These are phyloP conservation scores for Drosophila repleta DNA, from an alignment of 1,140 invertebrate species.

Conservation along the genomic window DNA sequence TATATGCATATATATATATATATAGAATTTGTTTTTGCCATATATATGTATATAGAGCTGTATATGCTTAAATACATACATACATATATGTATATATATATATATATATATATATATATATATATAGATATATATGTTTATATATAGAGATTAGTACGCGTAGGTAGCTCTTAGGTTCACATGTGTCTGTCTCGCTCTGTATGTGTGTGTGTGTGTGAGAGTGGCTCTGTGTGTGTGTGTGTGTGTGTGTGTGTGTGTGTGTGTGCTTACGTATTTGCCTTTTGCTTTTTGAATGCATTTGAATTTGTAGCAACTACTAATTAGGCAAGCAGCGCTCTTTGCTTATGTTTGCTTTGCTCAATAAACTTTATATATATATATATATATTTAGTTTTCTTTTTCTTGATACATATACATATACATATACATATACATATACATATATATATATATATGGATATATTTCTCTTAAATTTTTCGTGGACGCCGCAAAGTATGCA, in stretches of 20 bases:
- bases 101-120: slow-evolving; percentile 17
- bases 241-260: slow-evolving; percentile 16
- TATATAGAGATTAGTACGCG: slow-evolving; percentile 77
- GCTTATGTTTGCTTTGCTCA: slow-evolving; percentile 8
- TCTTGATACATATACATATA: too few relatives aligned
- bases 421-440: too few relatives aligned
- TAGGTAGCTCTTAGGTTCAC: slow-evolving; percentile 79
- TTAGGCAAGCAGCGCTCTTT: slow-evolving; percentile 33
- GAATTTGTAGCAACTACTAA: slow-evolving; percentile 23
- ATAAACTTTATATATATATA: too few relatives aligned
- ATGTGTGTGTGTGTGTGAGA: slow-evolving; percentile 22
- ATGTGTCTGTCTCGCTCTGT: slow-evolving; percentile 47
- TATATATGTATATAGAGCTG: slow-evolving; percentile 45
- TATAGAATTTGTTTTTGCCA: slow-evolving; percentile 56
- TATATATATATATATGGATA: slow-evolving; percentile 6
- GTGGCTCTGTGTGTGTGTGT: slow-evolving; percentile 10
- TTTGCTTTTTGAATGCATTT: slow-evolving; percentile 27
- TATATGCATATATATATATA: slow-evolving; percentile 42
- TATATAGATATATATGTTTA: slow-evolving; percentile 47
- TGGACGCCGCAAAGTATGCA: slow-evolving; percentile 52
- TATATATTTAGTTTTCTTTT: slow-evolving; percentile 1
- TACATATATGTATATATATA: slow-evolving; percentile 15
- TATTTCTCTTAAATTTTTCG: slow-evolving; percentile 1
- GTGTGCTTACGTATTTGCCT: slow-evolving; percentile 51
- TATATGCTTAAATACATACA: slow-evolving; percentile 10